These are phyloP conservation scores for Steinernema scapterisci DNA, from an alignment of 2,888 invertebrate species.

Conservation along the genomic window DNA sequence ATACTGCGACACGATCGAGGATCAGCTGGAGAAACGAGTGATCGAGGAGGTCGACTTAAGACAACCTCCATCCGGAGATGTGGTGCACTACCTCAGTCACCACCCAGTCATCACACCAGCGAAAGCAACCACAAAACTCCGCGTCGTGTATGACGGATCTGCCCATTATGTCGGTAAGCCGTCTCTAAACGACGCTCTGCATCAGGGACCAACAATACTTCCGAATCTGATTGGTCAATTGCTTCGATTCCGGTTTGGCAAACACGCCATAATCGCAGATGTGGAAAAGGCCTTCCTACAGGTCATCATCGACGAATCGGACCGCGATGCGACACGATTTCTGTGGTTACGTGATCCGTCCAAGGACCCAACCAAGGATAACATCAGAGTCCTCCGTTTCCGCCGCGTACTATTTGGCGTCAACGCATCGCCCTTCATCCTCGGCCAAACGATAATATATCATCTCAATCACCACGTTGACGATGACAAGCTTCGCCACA, in stretches of 20 bases:
- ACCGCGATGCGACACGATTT: slow-evolving; percentile 42
- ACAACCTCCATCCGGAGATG: background rate
- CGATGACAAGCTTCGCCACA: background rate
- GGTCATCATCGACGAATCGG: slow-evolving; percentile 27
- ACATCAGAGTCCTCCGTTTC: slow-evolving; percentile 37
- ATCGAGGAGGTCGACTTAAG: background rate
- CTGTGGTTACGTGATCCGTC: slow-evolving; percentile 38
- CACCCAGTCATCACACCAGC: slow-evolving; percentile 42
- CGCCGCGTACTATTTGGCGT: slow-evolving; percentile 43
- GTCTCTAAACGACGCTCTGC: slow-evolving; percentile 45
- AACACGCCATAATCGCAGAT: slow-evolving; percentile 34
- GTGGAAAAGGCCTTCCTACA: slow-evolving; percentile 46
- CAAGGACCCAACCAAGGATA: slow-evolving; percentile 6
- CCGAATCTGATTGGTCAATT: slow-evolving; percentile 42
- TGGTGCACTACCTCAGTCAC: slow-evolving; percentile 45
- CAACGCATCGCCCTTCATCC: slow-evolving; percentile 39
- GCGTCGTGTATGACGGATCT: slow-evolving; percentile 51
- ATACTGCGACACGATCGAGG: background rate
- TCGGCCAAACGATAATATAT: slow-evolving; percentile 33
- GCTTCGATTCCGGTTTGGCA: slow-evolving; percentile 36
- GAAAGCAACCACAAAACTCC: slow-evolving; percentile 44
- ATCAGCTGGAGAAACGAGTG: background rate
- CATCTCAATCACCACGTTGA: slow-evolving; percentile 34
- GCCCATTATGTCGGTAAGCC: slow-evolving; percentile 23
- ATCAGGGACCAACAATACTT: slow-evolving; percentile 42